Evolutionary conservation across 1,140 invertebrate genomes (phyloP), one percentile per base, ranked within the genome.

Genomic region (Gonioctena quinquepunctata): DNA sequence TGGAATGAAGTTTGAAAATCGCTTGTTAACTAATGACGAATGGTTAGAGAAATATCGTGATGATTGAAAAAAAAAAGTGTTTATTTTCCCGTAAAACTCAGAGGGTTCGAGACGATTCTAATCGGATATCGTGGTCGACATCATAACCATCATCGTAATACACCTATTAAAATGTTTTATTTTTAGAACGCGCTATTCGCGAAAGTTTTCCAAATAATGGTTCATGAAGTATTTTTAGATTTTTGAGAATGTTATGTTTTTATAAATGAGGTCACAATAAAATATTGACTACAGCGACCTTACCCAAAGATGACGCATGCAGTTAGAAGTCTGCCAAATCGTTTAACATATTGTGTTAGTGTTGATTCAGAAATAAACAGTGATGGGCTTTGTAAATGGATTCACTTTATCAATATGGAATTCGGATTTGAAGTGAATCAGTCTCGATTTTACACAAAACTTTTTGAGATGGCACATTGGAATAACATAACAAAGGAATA

Each of bases 261-360:
- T 25, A 25, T 59, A 59, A 59, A 59, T 59, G 56, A 59, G 56
- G 56, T 59, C 56, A 59, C 25, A 59, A 21, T 25, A 59, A 25
- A 59, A 25, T 42, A 42, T 42, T 42, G 16, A 42, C 33, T 42
- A 42, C 33, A 42, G 33, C 16, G 33, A 42, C 33, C 33, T 42
- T 42, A 42, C 33, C 33, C 33, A 42, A 42, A 42, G 33, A 42
- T 42, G 33, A 59, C 23, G 23, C 16, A 59, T 59, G 23, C 25
- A n/a, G 25, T 25, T 16, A n/a, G n/a, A 52, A 25, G 56, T 25
- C 56, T 59, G 21, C 21, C 21, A 59, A 59, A 21, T 25, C 25
- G 11, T n/a, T 26, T 13, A 25, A 59, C 8, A 25, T 23, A 13
- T 25, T 59, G 25, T 7, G 16, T 25, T 59, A 16, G n/a, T 59